Evolutionary conservation across 2,888 invertebrate species (phyloP).

Genomic region (Tuta absoluta): DNA sequence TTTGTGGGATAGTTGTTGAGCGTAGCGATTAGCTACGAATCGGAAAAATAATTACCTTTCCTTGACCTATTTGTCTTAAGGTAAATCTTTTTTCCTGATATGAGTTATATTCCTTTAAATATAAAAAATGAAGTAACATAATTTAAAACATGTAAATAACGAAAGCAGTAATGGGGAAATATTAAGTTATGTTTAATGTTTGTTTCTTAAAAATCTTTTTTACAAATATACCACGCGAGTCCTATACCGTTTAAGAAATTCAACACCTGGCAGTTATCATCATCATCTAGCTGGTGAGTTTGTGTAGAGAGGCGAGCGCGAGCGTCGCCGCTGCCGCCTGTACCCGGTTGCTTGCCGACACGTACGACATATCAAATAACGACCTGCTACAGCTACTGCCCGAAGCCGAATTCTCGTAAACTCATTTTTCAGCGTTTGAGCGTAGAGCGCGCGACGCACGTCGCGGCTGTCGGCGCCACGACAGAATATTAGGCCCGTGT

Average conservation of each 20-base stretch:
- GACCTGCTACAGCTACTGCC: constrained; percentile 34
- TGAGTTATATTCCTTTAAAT: too few relatives aligned
- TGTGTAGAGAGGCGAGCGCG: background rate
- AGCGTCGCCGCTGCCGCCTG: constrained; percentile 19
- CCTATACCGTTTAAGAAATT: too few relatives aligned
- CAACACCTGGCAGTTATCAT: too few relatives aligned
- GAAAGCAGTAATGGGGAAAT: too few relatives aligned
- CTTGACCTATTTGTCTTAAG: background rate
- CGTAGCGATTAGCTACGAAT: background rate
- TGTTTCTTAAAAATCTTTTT: too few relatives aligned
- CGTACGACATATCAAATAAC: constrained; percentile 40
- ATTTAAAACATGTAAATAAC: too few relatives aligned
- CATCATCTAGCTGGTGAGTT: background rate
- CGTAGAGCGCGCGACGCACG: background rate
- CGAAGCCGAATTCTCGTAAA: constrained; percentile 53
- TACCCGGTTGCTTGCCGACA: constrained; percentile 5
- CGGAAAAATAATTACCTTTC: background rate
- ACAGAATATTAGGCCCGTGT: constrained; percentile 28
- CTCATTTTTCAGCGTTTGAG: constrained; percentile 50
- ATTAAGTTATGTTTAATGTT: too few relatives aligned
- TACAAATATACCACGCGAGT: too few relatives aligned
- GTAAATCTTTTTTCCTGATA: too few relatives aligned
- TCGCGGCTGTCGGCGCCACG: constrained; percentile 14
- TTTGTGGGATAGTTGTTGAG: constrained; percentile 1
- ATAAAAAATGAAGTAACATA: too few relatives aligned